phyloP scores from a whole-genome alignment of 37 sponge, comb jelly and placozoan species.

The Corticium candelabrum region DNA sequence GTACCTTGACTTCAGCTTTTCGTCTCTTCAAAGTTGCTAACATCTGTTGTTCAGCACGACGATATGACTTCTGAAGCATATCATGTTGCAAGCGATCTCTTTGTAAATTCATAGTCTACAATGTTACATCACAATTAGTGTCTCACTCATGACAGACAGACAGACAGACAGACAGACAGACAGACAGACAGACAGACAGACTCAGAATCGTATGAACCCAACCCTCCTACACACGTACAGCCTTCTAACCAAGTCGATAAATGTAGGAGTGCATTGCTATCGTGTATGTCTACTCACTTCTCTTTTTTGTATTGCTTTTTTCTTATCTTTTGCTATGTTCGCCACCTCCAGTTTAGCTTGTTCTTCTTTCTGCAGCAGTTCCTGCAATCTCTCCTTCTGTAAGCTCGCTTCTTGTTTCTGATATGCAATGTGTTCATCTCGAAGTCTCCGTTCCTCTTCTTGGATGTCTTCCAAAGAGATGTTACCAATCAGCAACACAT shows the following conservation, averaged over 20 bases:
- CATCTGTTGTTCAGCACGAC: slow-evolving; percentile 20
- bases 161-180: no score
- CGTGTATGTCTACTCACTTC: slow-evolving; percentile 29
- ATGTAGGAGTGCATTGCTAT: no score
- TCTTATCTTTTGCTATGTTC: slow-evolving; percentile 10
- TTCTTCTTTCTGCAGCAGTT: slow-evolving; percentile 12
- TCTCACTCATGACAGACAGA: no score
- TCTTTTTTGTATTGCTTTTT: slow-evolving; percentile 13
- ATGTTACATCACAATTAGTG: not conserved
- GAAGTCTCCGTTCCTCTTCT: slow-evolving; percentile 27
- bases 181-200: no score
- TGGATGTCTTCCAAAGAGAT: slow-evolving; percentile 32
- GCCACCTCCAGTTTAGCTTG: slow-evolving; percentile 21
- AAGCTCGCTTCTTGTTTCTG: slow-evolving; percentile 22
- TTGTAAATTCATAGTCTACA: slow-evolving; percentile 10
- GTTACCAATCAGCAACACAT: slow-evolving; percentile 34
- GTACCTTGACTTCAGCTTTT: slow-evolving; percentile 32
- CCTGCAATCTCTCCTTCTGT: slow-evolving; percentile 9
- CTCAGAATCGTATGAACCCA: no score
- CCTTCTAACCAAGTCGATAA: not conserved
- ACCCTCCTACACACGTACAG: not conserved
- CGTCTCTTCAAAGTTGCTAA: slow-evolving; percentile 13
- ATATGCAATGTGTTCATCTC: slow-evolving; percentile 25
- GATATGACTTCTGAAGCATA: slow-evolving; percentile 22
- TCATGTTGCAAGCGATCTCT: slow-evolving; percentile 24